Evolutionary conservation across 2,888 invertebrate genomes (phyloP).

Genomic region (Neuroscelio doddi): DNA sequence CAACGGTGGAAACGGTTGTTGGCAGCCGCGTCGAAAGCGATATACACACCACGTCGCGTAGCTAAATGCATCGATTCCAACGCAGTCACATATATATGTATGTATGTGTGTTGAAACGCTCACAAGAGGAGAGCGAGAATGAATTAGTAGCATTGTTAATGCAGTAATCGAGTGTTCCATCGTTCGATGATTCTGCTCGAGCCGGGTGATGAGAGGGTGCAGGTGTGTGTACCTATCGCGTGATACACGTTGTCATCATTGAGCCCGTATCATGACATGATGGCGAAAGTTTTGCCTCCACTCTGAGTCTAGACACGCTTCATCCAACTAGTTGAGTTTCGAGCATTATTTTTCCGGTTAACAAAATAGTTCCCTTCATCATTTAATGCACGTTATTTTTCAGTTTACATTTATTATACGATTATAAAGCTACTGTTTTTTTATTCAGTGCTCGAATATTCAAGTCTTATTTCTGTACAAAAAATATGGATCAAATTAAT

Average conservation of each 20-base stretch:
- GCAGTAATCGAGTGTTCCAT: constrained; percentile 68
- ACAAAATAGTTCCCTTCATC: no score
- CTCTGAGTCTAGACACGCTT: constrained; percentile 12
- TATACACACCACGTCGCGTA: constrained; percentile 50
- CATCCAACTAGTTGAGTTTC: constrained; percentile 21
- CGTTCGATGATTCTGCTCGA: constrained; percentile 65
- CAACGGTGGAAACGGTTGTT: constrained; percentile 64
- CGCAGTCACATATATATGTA: not conserved
- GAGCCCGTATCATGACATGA: constrained; percentile 29
- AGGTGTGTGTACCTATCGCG: constrained; percentile 36
- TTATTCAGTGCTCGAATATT: no score
- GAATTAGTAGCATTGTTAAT: constrained; percentile 67
- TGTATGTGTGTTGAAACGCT: constrained; percentile 2
- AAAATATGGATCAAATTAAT: no score
- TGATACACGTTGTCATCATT: constrained; percentile 32
- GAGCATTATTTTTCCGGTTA: constrained; percentile 20
- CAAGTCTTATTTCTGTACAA: no score
- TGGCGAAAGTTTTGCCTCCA: constrained; percentile 18
- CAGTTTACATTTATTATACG: constrained; percentile 36
- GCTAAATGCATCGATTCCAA: constrained; percentile 44
- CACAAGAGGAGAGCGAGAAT: constrained; percentile 32
- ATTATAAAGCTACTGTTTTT: constrained; percentile 31
- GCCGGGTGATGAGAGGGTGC: constrained; percentile 54
- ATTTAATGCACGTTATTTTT: not conserved
- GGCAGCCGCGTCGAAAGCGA: constrained; percentile 58